Evolutionary conservation across 2,113 vertebrate genomes (phyloP).

Genomic region (Fulmarus glacialis): DNA sequence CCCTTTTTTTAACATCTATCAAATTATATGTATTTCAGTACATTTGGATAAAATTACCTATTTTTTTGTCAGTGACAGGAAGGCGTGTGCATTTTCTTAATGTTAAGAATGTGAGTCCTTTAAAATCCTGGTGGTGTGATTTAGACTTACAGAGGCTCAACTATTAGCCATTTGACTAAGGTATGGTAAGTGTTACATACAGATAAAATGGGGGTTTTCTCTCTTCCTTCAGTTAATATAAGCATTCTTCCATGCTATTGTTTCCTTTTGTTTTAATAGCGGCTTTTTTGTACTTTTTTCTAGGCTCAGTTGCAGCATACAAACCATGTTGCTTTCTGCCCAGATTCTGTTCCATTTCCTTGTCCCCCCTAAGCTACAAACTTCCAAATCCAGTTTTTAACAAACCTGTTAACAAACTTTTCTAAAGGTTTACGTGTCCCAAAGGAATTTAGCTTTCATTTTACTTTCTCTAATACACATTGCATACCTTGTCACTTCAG

Average conservation of each 20-base stretch:
- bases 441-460: slow-evolving; percentile 50
- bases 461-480: slow-evolving; percentile 59
- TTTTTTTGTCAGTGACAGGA: not conserved
- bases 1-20: not conserved
- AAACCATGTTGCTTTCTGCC: not conserved
- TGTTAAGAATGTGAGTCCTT: not conserved
- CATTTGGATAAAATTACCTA: not conserved
- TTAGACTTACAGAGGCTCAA: not conserved
- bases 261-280: not conserved
- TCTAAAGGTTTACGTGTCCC: slow-evolving; percentile 42
- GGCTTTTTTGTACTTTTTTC: not conserved
- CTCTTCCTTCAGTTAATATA: not conserved
- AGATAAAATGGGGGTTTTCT: not conserved
- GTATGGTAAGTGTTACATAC: not conserved
- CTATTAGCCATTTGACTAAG: not conserved
- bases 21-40: not conserved
- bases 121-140: not conserved
- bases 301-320: not conserved
- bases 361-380: not conserved
- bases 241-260: not conserved
- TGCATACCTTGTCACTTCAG: slow-evolving; percentile 57
- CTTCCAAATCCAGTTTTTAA: not conserved
- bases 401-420: not conserved
- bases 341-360: not conserved
- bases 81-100: not conserved